Base-by-base conservation (phyloP, 2,888 invertebrate species). In the Hirtodrosophila confusa region DNA sequence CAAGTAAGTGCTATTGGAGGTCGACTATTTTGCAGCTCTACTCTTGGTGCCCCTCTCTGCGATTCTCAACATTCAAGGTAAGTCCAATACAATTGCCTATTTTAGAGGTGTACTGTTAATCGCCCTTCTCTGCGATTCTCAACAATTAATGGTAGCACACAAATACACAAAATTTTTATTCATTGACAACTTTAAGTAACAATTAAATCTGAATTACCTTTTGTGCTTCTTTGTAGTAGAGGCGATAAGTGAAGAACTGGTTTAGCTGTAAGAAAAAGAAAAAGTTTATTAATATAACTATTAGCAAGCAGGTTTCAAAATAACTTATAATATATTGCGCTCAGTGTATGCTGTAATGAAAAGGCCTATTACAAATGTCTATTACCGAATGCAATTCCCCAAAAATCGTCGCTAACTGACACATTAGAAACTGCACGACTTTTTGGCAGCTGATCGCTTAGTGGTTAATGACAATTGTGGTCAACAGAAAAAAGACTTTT, bases 381-480 rank as follows among this genome's bases (percentile, higher is more conserved):
- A 75, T 73, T 73, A 73, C 40, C 50, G 35, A 50, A 70, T 11
- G 24, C 49, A 54, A 57, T 69, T 71, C 9, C 31, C n/a, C 12
- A 35, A 65, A 65, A 70, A 60, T 48, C 60, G 55, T 39, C 60
- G 11, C 23, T 31, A 56, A 56, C 36, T 76, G 77, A 58, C 77
- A 74, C 57, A 49, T 69, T 58, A 27, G 45, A 61, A 55, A 39
- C 45, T 55, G 78, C 78, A 79, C 82, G 83, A 79, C 62, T 85
- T 62, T 68, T 45, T 43, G 39, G 58, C 48, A 47, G 58, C 60
- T 45, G 76, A 66, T 71, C 67, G 62, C 31, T 44, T 62, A 74
- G 67, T 74, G 74, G 77, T 50, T 67, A 76, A 76, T 58, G 76
- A 71, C 73, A 70, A 50, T 56, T 60, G 60, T 33, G n/a, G 47